phyloP scores from a whole-genome alignment of 2,888 invertebrate genomes.

The Phalangium opilio region DNA sequence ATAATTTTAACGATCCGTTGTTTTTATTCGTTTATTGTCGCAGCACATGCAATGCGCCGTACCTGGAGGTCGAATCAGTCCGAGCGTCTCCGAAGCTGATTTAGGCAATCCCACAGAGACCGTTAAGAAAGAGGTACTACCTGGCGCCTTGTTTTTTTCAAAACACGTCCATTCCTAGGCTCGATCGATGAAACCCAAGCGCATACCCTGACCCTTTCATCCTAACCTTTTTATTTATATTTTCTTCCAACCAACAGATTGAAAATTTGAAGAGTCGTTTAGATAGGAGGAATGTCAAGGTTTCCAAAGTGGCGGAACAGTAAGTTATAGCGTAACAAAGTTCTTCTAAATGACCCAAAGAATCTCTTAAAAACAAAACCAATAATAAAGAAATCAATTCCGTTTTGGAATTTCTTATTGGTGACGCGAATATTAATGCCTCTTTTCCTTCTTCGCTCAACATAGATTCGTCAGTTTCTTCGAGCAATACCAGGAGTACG shows the following conservation, averaged over 20 bases:
- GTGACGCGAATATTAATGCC: too few species aligned
- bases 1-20: too few species aligned
- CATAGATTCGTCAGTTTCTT: constrained; percentile 53
- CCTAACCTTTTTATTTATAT: too few species aligned
- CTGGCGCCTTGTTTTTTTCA: not conserved
- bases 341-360: too few species aligned
- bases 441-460: too few species aligned
- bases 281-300: constrained; percentile 14
- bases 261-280: constrained; percentile 10
- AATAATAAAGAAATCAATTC: too few species aligned
- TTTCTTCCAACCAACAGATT: constrained; percentile 4
- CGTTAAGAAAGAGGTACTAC: constrained; percentile 11
- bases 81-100: constrained; percentile 23
- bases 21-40: not conserved
- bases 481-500: constrained; percentile 93
- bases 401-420: too few species aligned
- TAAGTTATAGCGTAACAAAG: constrained; percentile 35
- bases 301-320: constrained; percentile 57
- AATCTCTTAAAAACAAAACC: too few species aligned
- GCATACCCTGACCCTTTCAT: too few species aligned
- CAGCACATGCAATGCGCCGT: constrained; percentile 35
- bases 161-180: too few species aligned
- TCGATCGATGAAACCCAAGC: too few species aligned
- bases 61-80: constrained; percentile 42
- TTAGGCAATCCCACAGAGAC: constrained; percentile 11